These are phyloP conservation scores for Metopolophium dirhodum DNA, from an alignment of 1,140 invertebrate genomes.

Conservation along the genomic window DNA sequence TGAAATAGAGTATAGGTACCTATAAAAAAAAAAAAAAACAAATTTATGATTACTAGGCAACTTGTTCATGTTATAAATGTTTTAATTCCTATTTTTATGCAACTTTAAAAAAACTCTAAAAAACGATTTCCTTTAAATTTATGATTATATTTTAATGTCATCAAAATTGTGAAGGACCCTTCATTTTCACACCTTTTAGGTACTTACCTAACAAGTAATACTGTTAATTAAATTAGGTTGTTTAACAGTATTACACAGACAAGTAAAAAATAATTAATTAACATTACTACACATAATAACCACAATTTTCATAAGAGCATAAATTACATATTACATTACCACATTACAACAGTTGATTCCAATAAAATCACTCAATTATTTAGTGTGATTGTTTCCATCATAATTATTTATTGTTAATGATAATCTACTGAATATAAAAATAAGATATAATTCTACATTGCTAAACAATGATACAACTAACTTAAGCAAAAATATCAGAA, in stretches of 20 bases:
- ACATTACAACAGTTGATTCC: not conserved
- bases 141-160: not conserved
- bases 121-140: not conserved
- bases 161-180: not conserved
- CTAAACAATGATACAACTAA: not conserved
- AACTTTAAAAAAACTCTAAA: too few species aligned
- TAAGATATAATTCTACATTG: not conserved
- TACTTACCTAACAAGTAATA: not conserved
- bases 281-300: not conserved
- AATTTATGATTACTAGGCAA: not conserved
- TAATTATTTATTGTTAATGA: not conserved
- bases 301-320: not conserved
- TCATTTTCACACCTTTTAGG: not conserved
- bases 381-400: not conserved
- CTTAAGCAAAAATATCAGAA: not conserved
- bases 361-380: constrained; percentile 6
- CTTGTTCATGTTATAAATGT: not conserved
- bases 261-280: not conserved
- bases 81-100: not conserved
- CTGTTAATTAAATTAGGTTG: not conserved
- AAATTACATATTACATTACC: not conserved
- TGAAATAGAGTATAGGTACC: not conserved
- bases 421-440: not conserved
- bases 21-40: not conserved
- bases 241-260: not conserved